Evolutionary conservation across 2,113 vertebrate genomes (phyloP), one percentile per base, ranked within the genome.

Genomic region (Eupsittula cactorum): DNA sequence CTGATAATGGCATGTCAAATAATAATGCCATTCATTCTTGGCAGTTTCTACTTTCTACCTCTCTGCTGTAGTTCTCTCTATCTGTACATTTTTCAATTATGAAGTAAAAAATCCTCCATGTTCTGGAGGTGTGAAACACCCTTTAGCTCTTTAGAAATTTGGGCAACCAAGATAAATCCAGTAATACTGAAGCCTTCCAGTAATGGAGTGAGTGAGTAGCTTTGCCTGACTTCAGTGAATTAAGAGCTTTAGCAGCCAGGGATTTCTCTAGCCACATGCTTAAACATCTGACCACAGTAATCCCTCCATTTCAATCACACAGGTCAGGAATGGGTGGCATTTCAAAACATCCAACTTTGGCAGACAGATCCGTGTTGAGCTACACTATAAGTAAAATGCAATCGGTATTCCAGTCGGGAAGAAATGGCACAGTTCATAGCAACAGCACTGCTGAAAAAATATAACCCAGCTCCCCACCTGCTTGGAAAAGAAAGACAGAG

Each of bases 101-200:
- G 28, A 81, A 88, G 71, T 67, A 53, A 83, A 80, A 86, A 74
- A 75, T 70, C 50, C 64, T 65, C 62, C 1, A 0, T 39, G 49
- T 86, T 85, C 46, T 55, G 13, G 47, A 79, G 57, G 42, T 60
- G 52, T 81, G 88, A 93, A 88, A 88, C 35, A 41, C 39, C 37
- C 39, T 83, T 92, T 70, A 80, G 33, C 59, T 80, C 86, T 69
- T 82, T 46, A 71, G 75, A 92, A 96, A 88, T 71, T 31, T n/a
- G 73, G 65, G 47, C 74, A 80, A 68, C 75, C 88, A 62, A 55
- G 77, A 90, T 84, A 87, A 94, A 76, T 62, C 46, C 82, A 84
- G 82, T 70, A 82, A 41, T 16, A 29, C 37, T 8, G 73, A 88
- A 90, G 19, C 42, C 44, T 71, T 83, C 78, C 62, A 44, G 85